A percentile compares a stretch with the other conserved stretches of the same genome.
These are phyloP conservation scores for Helicorthomorpha holstii DNA, from an alignment of 1,140 invertebrate species.

Conservation along the genomic window DNA sequence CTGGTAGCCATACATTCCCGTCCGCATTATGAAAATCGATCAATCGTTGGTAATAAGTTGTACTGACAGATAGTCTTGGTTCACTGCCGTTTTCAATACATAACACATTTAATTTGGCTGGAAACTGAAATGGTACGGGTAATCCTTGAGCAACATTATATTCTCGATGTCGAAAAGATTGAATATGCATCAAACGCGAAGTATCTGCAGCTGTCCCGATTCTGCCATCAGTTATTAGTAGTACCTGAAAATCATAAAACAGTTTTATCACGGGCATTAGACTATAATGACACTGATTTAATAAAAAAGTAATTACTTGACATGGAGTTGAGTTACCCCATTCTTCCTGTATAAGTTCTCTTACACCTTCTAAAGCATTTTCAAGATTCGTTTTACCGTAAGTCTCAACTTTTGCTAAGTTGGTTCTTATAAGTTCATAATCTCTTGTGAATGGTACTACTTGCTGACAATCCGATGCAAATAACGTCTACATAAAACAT, in stretches of 20 bases:
- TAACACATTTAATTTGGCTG: conserved; percentile 57
- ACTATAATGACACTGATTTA: conserved; percentile 2
- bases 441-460: conserved; percentile 66
- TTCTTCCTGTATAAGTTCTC: conserved; percentile 54
- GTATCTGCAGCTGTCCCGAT: conserved; percentile 46
- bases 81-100: conserved; percentile 35
- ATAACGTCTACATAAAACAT: conserved; percentile 37
- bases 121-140: conserved; percentile 58
- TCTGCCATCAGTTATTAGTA: conserved; percentile 64
- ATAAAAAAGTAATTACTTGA: conserved; percentile 20
- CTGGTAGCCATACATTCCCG: conserved; percentile 43
- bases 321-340: conserved; percentile 60
- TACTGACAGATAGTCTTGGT: conserved; percentile 17
- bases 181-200: conserved; percentile 18
- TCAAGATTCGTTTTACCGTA: conserved; percentile 71
- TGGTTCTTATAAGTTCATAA: conserved; percentile 52
- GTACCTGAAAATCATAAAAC: conserved; percentile 40
- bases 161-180: conserved; percentile 10
- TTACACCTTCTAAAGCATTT: conserved; percentile 52
- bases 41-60: conserved; percentile 32
- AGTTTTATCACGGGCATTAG: background rate
- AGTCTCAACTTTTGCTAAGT: conserved; percentile 52
- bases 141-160: conserved; percentile 23
- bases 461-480: conserved; percentile 62
- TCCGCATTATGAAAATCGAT: conserved; percentile 42